These are phyloP conservation scores for Thalassophryne amazonica DNA, from an alignment of 2,797 vertebrate species.

Conservation along the genomic window DNA sequence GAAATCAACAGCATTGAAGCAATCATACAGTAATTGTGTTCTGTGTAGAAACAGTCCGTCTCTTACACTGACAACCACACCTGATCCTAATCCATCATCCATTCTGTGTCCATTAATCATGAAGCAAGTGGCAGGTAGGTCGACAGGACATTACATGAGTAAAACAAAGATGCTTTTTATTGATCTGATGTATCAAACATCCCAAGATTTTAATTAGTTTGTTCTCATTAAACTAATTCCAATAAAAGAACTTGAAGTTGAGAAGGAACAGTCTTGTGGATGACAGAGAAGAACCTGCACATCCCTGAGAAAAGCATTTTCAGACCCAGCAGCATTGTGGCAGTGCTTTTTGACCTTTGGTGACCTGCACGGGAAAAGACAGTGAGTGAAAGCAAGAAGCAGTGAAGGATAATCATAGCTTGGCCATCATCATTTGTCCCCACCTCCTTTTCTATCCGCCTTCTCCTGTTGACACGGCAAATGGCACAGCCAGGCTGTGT, in stretches of 20 bases:
- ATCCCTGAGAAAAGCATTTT: slow-evolving; percentile 12
- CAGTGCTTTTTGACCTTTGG: slow-evolving; percentile 27
- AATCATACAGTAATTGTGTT: too few species aligned
- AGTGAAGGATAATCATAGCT: slow-evolving; percentile 50
- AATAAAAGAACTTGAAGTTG: background rate
- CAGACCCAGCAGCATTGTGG: slow-evolving; percentile 5
- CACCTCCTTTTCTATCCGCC: slow-evolving; percentile 59
- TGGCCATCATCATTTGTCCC: slow-evolving; percentile 69
- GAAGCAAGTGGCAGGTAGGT: too few species aligned
- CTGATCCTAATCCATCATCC: too few species aligned
- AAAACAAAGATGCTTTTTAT: too few species aligned
- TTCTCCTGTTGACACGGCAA: slow-evolving; percentile 60
- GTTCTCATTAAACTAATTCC: too few species aligned
- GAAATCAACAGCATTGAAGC: too few species aligned
- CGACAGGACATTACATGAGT: too few species aligned
- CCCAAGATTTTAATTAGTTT: too few species aligned
- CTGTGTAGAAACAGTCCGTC: too few species aligned
- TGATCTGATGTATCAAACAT: too few species aligned
- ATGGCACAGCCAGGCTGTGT: slow-evolving; percentile 65
- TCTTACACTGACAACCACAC: too few species aligned
- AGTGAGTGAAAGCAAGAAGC: slow-evolving; percentile 25
- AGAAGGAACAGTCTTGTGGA: background rate
- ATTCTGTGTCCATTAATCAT: too few species aligned
- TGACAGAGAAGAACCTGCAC: background rate
- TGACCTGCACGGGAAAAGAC: slow-evolving; percentile 26